phyloP scores from a whole-genome alignment of 2,113 vertebrate genomes.

The Tragelaphus scriptus region DNA sequence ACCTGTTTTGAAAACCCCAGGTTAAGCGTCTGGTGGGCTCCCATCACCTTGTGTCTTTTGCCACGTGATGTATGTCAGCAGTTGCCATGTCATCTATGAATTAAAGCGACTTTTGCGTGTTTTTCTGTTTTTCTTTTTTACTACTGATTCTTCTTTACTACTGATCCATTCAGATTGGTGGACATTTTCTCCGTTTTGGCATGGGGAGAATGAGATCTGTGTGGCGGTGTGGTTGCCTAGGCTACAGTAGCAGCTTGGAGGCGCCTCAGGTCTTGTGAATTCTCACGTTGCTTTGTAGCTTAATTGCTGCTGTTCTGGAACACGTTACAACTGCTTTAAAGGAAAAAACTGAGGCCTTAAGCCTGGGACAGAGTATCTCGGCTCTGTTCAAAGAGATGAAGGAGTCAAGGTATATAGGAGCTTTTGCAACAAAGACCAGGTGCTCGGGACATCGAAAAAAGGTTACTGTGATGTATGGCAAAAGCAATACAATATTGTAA shows the following conservation, averaged over 20 bases:
- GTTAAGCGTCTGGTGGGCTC: not conserved
- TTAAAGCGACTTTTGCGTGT: not conserved
- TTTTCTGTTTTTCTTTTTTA: not conserved
- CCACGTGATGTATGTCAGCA: not conserved
- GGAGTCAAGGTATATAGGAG: not conserved
- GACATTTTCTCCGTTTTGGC: not conserved
- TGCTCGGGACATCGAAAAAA: not conserved
- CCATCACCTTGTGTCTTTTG: accelerated
- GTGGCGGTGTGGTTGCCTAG: not conserved
- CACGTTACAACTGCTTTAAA: not conserved
- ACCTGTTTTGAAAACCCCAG: not conserved
- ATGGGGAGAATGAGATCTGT: accelerated
- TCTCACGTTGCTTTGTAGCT: not conserved
- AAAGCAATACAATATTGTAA: too few species aligned
- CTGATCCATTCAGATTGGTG: not conserved
- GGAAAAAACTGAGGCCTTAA: not conserved
- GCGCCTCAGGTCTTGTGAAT: not conserved
- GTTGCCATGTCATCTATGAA: not conserved
- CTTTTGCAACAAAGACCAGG: not conserved
- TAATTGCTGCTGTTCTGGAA: not conserved
- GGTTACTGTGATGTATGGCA: not conserved
- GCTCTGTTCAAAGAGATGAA: not conserved
- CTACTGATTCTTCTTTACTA: too few species aligned
- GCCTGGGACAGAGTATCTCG: not conserved
- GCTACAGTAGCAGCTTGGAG: not conserved